These are phyloP conservation scores for Denticeps clupeoides DNA, from an alignment of 2,797 vertebrate species.

Conservation along the genomic window DNA sequence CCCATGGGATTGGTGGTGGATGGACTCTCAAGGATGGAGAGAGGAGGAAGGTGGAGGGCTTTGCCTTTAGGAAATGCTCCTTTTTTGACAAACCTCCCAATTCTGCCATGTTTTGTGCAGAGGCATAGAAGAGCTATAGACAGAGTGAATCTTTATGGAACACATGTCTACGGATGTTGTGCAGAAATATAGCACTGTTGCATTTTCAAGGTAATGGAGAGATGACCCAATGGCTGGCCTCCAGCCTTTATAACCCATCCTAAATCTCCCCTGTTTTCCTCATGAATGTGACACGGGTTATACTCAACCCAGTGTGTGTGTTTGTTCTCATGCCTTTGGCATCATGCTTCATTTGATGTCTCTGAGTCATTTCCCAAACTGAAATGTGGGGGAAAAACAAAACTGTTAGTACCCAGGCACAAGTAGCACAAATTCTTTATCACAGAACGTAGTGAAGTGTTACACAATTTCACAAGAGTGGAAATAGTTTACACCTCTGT, in stretches of 20 bases:
- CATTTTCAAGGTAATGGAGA: constrained; percentile 8
- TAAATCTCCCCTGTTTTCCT: constrained; percentile 8
- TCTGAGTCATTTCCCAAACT: too few species aligned
- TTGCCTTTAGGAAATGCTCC: too few species aligned
- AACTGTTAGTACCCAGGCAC: too few species aligned
- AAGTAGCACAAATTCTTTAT: too few species aligned
- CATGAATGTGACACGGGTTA: constrained; percentile 1
- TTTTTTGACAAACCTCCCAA: too few species aligned
- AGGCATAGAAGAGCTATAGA: background rate
- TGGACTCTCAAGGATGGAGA: constrained; percentile 24
- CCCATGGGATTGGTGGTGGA: constrained; percentile 32
- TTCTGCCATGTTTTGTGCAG: too few species aligned
- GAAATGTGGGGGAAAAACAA: too few species aligned
- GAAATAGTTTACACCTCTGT: too few species aligned
- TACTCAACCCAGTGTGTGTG: background rate
- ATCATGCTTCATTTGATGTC: too few species aligned
- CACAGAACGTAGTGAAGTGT: too few species aligned
- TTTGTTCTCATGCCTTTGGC: background rate
- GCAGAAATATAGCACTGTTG: constrained; percentile 11
- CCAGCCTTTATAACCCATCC: constrained; percentile 10
- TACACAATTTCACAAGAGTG: too few species aligned
- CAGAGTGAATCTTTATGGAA: background rate
- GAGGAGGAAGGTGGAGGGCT: background rate
- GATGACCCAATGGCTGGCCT: constrained; percentile 8
- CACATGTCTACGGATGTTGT: constrained; percentile 5